phyloP scores from a whole-genome alignment of 1,140 invertebrate genomes.

The Theocolax elegans region DNA sequence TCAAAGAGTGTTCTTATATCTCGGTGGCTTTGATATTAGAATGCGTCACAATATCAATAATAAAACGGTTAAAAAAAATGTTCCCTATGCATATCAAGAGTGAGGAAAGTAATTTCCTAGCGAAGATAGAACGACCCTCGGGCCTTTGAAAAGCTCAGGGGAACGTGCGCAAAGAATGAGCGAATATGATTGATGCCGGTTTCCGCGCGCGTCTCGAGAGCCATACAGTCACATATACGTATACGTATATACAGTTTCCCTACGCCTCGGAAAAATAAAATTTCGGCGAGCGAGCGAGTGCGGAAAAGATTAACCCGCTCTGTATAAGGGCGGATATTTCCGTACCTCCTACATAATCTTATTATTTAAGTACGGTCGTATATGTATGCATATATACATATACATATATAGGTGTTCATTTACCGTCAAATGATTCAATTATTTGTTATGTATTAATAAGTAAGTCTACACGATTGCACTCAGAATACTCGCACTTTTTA shows the following conservation, averaged over 20 bases:
- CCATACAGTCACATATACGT: no score
- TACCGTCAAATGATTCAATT: no score
- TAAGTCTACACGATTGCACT: no score
- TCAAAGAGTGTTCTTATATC: no score
- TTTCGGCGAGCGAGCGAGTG: background rate
- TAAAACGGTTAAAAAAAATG: constrained; percentile 27
- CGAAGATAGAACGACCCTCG: constrained; percentile 49
- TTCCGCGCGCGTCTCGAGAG: constrained; percentile 32
- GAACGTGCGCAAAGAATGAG: constrained; percentile 46
- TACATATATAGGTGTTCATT: no score
- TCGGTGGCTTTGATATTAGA: no score
- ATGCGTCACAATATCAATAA: constrained; percentile 21
- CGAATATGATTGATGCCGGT: constrained; percentile 57
- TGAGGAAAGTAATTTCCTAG: constrained; percentile 48
- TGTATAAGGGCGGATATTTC: background rate
- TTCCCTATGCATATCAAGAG: constrained; percentile 35
- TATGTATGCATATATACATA: no score
- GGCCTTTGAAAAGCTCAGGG: constrained; percentile 38
- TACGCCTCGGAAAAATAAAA: constrained; percentile 26
- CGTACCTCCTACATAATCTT: no score
- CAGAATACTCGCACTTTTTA: no score
- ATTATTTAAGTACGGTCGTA: no score
- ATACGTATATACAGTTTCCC: no score
- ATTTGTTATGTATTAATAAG: no score
- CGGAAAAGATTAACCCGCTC: constrained; percentile 18